Conservation (phyloP, 2,888 invertebrate genomes). For the Perizoma flavofasciatum region DNA sequence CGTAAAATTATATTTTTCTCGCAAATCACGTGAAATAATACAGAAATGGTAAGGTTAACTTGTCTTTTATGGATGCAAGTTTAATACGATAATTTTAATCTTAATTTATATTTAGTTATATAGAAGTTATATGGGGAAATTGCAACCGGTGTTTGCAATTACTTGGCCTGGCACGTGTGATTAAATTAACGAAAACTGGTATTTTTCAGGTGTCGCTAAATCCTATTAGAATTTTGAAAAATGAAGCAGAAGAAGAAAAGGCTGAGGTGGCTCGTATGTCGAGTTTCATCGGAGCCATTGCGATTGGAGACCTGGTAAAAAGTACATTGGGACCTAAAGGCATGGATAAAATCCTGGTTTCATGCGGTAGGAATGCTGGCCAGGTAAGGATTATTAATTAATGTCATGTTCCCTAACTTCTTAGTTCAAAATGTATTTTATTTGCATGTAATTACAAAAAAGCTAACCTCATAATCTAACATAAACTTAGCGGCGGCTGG, state of each 20-base stretch:
- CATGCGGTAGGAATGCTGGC: constrained; percentile 91
- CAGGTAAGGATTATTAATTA: constrained; percentile 60
- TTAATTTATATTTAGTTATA: constrained; percentile 1
- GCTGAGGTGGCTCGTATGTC: constrained; percentile 98
- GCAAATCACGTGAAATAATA: constrained; percentile 17
- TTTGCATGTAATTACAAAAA: not conserved
- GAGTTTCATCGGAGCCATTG: constrained; percentile 99
- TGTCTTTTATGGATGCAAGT: constrained; percentile 17
- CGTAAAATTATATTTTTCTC: constrained; percentile 8
- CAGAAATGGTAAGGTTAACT: too few species aligned
- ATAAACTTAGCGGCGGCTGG: too few species aligned
- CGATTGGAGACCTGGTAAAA: constrained; percentile 99
- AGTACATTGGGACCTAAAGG: constrained; percentile 99
- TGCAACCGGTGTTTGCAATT: constrained; percentile 49
- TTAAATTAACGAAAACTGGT: constrained; percentile 35
- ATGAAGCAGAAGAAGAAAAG: constrained; percentile 99
- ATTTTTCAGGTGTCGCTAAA: constrained; percentile 90
- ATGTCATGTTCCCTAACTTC: not conserved
- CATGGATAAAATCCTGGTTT: constrained; percentile 96
- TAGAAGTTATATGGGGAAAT: constrained; percentile 32
- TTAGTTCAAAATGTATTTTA: not conserved
- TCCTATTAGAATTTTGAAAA: constrained; percentile 96
- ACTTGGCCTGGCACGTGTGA: constrained; percentile 57
- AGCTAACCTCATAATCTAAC: constrained; percentile 23
- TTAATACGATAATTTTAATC: not conserved